Base-by-base conservation (phyloP, 2,113 vertebrate genomes). In the Columbina picui region DNA sequence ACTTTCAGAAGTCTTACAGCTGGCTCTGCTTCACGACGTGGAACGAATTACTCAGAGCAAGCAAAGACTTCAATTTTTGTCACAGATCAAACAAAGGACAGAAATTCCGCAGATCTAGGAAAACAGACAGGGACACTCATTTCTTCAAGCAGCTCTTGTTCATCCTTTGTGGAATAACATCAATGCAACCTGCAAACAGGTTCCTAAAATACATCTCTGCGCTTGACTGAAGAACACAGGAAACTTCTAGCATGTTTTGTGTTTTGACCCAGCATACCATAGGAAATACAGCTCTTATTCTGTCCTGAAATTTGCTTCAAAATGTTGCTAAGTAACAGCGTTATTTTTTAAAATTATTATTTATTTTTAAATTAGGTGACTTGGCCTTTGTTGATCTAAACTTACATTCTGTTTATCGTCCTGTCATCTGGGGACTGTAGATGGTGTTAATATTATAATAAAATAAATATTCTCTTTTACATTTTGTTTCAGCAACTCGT, bases 191-290 rank as follows among this genome's bases (percentile, higher is more conserved):
- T 8, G 15, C 19, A 13, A 49, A 43, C 27, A 23, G 3, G 11
- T 39, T 85, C 63, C 17, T 89, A 36, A 69, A 53, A 38, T 63
- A 25, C 1, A 12, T 15, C 27, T 55, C 43, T 56, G 2, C 61
- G 29, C 23, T 30, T 45, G 11, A 52, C 26, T 49, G 39, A 85
- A 67, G 34, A 73, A 88, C 22, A 38, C 2, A 23, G 12, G 19
- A 36, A 32, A 73, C 22, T 57, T 65, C 25, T 29, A 26, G 18
- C 15, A 32, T 4, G 6, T 60, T 73, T 84, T 65, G 26, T 34
- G 12, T 43, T 64, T 55, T 49, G 45, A 14, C 30, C 27, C n/a
- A 41, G 27, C 23, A 45, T 7, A 34, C 1, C 0, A 0, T 21
- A 47, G 22, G 20, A 68, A 53, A 30, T 10, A 5, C 7, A 70